Evolutionary conservation across 2,888 invertebrate genomes (phyloP).

Genomic region (Lysandra bellargus): DNA sequence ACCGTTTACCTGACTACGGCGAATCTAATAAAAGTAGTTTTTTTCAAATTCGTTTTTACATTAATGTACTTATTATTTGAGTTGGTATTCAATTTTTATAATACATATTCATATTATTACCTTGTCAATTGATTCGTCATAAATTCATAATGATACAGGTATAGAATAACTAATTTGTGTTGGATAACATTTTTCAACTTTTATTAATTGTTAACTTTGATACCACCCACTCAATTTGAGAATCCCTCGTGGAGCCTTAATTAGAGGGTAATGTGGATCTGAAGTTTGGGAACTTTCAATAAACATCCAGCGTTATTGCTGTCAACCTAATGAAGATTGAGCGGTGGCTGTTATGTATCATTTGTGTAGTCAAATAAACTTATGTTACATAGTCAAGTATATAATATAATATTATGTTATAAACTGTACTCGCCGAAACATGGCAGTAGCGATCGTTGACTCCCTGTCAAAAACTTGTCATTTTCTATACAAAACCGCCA

Average conservation of each 20-base stretch:
- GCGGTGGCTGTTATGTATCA: neutral
- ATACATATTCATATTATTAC: too few relatives aligned
- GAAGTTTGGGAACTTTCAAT: constrained; percentile 10
- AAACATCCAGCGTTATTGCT: neutral
- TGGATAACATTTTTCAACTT: neutral
- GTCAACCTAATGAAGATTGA: constrained; percentile 23
- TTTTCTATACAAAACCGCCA: too few relatives aligned
- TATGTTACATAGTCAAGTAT: neutral
- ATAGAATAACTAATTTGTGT: neutral
- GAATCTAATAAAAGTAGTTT: too few relatives aligned
- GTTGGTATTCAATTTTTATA: too few relatives aligned
- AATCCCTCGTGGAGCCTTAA: neutral
- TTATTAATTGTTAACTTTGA: neutral
- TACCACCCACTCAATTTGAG: neutral
- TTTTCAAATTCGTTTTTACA: too few relatives aligned
- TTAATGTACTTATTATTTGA: too few relatives aligned
- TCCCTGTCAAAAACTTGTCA: too few relatives aligned
- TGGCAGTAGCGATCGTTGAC: too few relatives aligned
- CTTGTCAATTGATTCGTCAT: too few relatives aligned
- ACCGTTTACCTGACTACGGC: too few relatives aligned
- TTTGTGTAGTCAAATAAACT: neutral
- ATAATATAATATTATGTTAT: neutral
- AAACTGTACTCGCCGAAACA: too few relatives aligned
- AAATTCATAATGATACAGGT: too few relatives aligned
- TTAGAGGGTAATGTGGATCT: constrained; percentile 1